Percentiles rank a stretch among this genome's conserved stretches.
These are phyloP conservation scores for Zootoca vivipara DNA, from an alignment of 2,113 vertebrate species.

Conservation along the genomic window DNA sequence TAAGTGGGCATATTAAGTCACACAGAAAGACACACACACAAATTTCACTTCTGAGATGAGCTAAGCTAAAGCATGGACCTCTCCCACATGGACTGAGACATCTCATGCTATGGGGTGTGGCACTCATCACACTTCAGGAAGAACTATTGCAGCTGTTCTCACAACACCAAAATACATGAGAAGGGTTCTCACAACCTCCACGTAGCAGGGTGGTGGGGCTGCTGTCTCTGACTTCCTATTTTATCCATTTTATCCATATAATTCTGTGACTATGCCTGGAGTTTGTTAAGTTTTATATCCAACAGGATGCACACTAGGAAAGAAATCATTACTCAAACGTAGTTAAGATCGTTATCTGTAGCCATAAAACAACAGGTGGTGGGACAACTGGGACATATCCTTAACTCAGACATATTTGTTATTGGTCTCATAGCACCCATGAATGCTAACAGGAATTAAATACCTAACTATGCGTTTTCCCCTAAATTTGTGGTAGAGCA, in stretches of 20 bases:
- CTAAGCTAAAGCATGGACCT: background rate
- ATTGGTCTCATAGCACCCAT: slow-evolving; percentile 17
- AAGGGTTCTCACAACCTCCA: background rate
- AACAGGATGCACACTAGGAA: background rate
- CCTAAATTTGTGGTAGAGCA: background rate
- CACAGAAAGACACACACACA: too few relatives aligned
- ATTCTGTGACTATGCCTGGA: background rate
- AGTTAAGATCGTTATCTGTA: slow-evolving; percentile 20
- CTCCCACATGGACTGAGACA: background rate
- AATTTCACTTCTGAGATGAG: too few relatives aligned
- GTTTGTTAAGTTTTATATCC: background rate
- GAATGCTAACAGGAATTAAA: slow-evolving; percentile 18
- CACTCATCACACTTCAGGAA: too few relatives aligned
- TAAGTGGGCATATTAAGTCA: too few relatives aligned
- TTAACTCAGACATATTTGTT: background rate
- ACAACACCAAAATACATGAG: background rate
- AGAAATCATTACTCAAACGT: slow-evolving; percentile 9
- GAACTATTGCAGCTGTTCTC: background rate
- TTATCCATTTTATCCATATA: background rate
- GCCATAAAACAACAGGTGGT: background rate
- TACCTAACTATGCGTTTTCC: background rate
- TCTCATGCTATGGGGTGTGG: background rate
- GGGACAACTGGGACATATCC: slow-evolving; percentile 1
- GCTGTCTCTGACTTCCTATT: background rate
- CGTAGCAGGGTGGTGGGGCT: too few relatives aligned